Base-by-base conservation (phyloP, 2,797 vertebrate species). In the Arrhamphus sclerolepis region DNA sequence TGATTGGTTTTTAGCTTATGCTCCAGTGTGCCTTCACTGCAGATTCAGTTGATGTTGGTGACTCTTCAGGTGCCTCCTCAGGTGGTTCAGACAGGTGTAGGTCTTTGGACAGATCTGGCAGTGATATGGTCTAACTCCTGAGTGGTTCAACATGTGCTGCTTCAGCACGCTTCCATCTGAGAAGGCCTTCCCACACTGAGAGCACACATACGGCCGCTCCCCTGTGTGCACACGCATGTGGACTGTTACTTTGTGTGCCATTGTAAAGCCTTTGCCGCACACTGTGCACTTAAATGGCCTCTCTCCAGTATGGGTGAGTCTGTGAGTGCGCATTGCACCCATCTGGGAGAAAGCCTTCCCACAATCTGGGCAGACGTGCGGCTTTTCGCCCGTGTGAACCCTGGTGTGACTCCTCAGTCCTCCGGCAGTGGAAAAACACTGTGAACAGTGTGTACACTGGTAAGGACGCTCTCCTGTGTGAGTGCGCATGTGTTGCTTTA, bases 31-130 rank as follows among this genome's bases (percentile, higher is more conserved):
- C 17, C 26, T 54, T 49, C 2, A 0, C 1, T 44, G 38, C n/a
- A 1, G 20, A 19, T 24, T 85, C 75, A 89, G 75, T 75, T 88
- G 71, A 89, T 76, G 84, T 80, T 75, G 0, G 75, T 92, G 91
- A 58, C 89, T 92, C 42, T 92, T 92, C 56, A 92, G 82, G 78
- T 92, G 91, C 51, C 91, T 83, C 75, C 89, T 83, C 76, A 92
- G 86, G 81, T 92, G 91, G 72, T 91, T 89, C 19, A 91, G 88
- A 46, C 91, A 92, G 41, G 91, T 92, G 78, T 92, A 92, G 22
- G 91, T 92, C 78, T 92, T 92, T 42, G 91, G 89, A 38, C 91
- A 92, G 79, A 91, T 81, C 77, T 92, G 89, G 77, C 91, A 92
- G 82, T 88, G 89, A 78, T 90, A 92, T 0, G 89, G 91, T 63